Conservation (phyloP, 2,113 vertebrate species). For the Gambusia affinis region DNA sequence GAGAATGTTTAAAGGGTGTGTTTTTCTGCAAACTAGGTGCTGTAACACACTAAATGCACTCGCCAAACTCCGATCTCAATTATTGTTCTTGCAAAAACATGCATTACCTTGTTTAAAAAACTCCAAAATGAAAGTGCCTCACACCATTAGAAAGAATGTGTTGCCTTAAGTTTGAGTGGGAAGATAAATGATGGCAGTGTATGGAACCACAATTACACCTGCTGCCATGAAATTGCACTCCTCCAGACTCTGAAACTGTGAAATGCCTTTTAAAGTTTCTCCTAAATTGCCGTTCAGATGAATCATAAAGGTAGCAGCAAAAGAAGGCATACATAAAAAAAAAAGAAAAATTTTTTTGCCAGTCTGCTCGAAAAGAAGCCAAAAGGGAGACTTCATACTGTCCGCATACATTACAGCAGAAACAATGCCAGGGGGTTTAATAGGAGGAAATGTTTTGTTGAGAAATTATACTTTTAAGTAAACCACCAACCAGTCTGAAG, state of each 20-base stretch:
- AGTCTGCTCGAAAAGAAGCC: not conserved
- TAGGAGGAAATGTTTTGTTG: not conserved
- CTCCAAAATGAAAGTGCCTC: not conserved
- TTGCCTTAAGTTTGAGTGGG: conserved; percentile 3
- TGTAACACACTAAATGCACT: not conserved
- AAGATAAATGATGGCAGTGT: not conserved
- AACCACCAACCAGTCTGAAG: conserved; percentile 85
- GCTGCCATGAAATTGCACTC: not conserved
- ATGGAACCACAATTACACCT: not conserved
- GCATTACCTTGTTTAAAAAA: not conserved
- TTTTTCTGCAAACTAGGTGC: not conserved
- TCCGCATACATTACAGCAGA: not conserved
- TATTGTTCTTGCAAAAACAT: not conserved
- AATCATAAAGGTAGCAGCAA: not conserved
- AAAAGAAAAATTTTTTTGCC: not conserved
- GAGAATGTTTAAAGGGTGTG: not conserved
- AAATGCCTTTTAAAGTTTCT: conserved; percentile 2
- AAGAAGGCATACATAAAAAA: not conserved
- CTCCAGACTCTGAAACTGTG: not conserved
- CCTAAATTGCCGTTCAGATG: not conserved
- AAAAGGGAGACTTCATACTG: conserved; percentile 2
- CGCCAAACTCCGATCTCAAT: not conserved
- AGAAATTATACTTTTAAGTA: not conserved
- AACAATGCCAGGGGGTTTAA: not conserved
- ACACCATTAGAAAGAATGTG: not conserved